phyloP scores from a whole-genome alignment of 23 tunicate genomes.

The Styela plicata region DNA sequence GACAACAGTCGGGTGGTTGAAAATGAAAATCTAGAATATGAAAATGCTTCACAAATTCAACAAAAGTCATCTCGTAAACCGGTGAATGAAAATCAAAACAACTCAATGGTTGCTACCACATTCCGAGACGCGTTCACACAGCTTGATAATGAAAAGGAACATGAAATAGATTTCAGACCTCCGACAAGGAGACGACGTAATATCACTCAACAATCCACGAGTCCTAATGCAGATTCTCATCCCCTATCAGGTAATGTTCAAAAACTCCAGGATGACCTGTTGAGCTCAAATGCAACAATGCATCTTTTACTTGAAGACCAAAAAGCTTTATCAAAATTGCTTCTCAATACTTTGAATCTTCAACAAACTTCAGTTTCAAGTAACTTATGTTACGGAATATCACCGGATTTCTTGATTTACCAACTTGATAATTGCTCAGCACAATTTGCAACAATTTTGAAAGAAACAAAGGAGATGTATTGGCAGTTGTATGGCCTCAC shows the following conservation, averaged over 20 bases:
- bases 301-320: slow-evolving; percentile 64
- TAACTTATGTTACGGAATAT: slow-evolving; percentile 57
- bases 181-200: slow-evolving; percentile 25
- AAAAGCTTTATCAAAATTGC: slow-evolving; percentile 45
- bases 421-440: slow-evolving; percentile 76
- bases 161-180: slow-evolving; percentile 28
- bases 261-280: slow-evolving; percentile 43
- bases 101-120: neutral
- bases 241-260: neutral
- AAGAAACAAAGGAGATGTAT: slow-evolving; percentile 42
- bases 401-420: slow-evolving; percentile 69
- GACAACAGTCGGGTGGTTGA: neutral
- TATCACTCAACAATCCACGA: neutral
- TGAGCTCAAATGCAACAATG: slow-evolving; percentile 32
- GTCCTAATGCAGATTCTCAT: neutral
- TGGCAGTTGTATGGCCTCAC: slow-evolving; percentile 47
- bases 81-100: neutral
- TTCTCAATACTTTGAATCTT: slow-evolving; percentile 49
- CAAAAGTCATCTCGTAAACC: neutral
- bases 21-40: neutral
- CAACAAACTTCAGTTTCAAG: slow-evolving; percentile 25
- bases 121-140: neutral
- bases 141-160: slow-evolving; percentile 6
- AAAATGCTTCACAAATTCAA: neutral
- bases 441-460: slow-evolving; percentile 49